Conservation (phyloP, 2,797 vertebrate species). For the Esox masquinongy region DNA sequence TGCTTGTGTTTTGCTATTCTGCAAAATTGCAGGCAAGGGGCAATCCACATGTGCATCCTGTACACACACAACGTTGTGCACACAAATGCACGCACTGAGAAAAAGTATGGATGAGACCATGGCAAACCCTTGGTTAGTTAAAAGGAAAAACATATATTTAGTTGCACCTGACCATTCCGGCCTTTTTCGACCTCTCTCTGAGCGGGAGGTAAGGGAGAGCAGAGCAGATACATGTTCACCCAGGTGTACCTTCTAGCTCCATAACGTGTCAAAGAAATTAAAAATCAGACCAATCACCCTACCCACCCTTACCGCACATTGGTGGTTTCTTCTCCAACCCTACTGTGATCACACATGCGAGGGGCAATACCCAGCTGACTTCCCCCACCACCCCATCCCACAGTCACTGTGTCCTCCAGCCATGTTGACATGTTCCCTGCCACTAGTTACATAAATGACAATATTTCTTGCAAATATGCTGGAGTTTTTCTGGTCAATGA, state of each 20-base stretch:
- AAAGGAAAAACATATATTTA: not conserved
- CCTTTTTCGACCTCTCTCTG: not conserved
- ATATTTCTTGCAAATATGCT: too few species aligned
- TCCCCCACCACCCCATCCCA: not conserved
- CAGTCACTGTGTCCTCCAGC: conserved; percentile 3
- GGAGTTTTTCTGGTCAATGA: not conserved
- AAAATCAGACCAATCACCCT: not conserved
- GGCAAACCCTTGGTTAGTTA: not conserved
- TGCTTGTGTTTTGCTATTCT: not conserved
- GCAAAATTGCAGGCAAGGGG: not conserved
- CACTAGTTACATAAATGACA: not conserved
- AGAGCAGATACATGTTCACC: not conserved
- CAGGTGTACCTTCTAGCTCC: not conserved
- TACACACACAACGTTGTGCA: not conserved
- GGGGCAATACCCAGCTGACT: not conserved
- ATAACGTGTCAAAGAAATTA: not conserved
- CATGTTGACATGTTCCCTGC: too few species aligned
- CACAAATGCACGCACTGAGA: not conserved
- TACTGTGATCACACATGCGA: conserved; percentile 20
- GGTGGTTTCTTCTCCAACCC: not conserved
- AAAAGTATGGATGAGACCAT: not conserved
- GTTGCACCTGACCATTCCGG: not conserved
- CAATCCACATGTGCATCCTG: not conserved
- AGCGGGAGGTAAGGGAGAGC: not conserved
- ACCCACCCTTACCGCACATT: not conserved